These are phyloP conservation scores for Heliconius erato DNA, from an alignment of 2,888 invertebrate genomes.

Conservation along the genomic window DNA sequence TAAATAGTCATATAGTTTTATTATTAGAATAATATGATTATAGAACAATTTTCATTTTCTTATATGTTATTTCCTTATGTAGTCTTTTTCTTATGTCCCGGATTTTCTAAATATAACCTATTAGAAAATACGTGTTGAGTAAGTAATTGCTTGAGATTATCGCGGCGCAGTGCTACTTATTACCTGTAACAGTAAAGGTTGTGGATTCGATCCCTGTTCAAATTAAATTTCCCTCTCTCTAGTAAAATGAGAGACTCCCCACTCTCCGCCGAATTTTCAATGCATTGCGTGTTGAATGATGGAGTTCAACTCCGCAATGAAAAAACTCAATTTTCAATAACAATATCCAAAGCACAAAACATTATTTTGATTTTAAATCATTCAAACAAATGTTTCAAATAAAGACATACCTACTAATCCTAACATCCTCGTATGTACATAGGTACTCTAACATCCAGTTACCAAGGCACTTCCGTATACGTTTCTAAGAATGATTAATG, in stretches of 20 bases:
- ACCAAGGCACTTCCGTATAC: slow-evolving; percentile 46
- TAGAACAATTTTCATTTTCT: background rate
- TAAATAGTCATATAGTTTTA: background rate
- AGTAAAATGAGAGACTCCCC: background rate
- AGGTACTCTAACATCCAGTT: background rate
- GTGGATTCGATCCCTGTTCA: background rate
- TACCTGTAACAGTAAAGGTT: background rate
- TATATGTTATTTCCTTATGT: background rate
- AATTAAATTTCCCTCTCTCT: background rate
- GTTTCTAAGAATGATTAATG: slow-evolving; percentile 45
- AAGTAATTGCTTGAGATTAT: background rate
- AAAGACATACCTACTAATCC: background rate
- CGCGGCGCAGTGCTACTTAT: background rate
- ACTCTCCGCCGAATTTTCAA: no score
- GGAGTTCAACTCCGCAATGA: no score
- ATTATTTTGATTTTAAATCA: no score
- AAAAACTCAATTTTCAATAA: background rate
- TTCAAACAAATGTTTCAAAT: no score
- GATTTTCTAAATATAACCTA: background rate
- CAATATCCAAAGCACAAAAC: background rate
- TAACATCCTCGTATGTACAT: background rate
- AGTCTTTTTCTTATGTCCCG: background rate
- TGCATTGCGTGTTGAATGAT: no score
- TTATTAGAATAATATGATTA: background rate
- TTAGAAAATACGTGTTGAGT: background rate